Percentiles rank a stretch among this genome's conserved stretches.
Conservation (phyloP, 2,797 vertebrate species). For the Chrosomus eos region DNA sequence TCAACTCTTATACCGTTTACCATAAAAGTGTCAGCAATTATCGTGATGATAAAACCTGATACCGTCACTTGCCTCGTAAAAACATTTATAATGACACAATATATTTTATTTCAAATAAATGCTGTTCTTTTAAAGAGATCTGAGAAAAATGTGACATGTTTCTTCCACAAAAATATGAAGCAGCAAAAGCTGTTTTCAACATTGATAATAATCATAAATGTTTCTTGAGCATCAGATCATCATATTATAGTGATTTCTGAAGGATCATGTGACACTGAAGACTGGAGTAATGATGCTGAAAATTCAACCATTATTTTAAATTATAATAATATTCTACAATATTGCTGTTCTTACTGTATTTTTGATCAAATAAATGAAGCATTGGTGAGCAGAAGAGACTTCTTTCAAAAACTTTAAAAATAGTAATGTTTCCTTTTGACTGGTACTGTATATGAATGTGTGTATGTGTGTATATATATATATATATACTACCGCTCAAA, state of each 20-base stretch:
- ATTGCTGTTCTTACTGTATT: background rate
- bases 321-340: accelerated
- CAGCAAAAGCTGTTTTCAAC: background rate
- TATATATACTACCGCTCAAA: too few relatives aligned
- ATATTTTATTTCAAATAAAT: too few relatives aligned
- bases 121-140: too few relatives aligned
- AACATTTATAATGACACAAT: background rate
- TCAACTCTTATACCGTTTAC: too few relatives aligned
- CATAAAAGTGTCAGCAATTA: background rate
- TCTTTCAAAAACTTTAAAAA: background rate
- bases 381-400: background rate
- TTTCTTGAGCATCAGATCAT: background rate
- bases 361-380: background rate
- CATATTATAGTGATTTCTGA: background rate
- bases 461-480: too few relatives aligned
- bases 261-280: background rate
- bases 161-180: background rate
- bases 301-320: background rate
- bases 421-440: too few relatives aligned
- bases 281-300: background rate
- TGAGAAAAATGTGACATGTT: too few relatives aligned
- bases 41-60: background rate
- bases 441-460: too few relatives aligned
- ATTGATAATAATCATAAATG: too few relatives aligned
- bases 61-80: background rate